Evolutionary conservation across 2,888 invertebrate genomes (phyloP).

Genomic region (Didymodactylos carnosus): DNA sequence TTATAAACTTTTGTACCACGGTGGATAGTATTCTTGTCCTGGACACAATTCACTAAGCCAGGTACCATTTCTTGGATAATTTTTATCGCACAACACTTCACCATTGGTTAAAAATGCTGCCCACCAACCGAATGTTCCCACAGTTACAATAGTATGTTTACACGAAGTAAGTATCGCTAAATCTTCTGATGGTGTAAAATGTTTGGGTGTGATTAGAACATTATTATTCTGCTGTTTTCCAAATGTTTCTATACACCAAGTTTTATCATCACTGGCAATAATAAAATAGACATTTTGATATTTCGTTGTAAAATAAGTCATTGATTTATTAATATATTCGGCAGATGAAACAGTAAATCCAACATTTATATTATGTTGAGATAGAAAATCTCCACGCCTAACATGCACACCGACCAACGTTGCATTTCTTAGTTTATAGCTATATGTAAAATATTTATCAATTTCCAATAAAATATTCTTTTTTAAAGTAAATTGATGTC

Average conservation of each 20-base stretch:
- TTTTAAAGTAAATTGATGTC: not conserved
- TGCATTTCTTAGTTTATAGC: too few relatives aligned
- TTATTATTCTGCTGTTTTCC: not conserved
- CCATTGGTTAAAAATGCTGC: too few relatives aligned
- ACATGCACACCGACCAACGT: not conserved
- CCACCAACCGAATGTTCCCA: not conserved
- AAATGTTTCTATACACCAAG: not conserved
- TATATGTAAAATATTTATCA: too few relatives aligned
- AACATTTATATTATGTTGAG: too few relatives aligned
- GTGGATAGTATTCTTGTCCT: too few relatives aligned
- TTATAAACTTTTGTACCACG: too few relatives aligned
- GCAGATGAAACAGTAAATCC: not conserved
- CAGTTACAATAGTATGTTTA: not conserved
- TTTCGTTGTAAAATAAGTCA: not conserved
- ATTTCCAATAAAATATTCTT: too few relatives aligned
- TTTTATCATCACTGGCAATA: not conserved
- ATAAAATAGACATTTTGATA: not conserved
- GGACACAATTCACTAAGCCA: too few relatives aligned
- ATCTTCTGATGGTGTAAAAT: not conserved
- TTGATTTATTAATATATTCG: not conserved
- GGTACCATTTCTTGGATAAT: too few relatives aligned
- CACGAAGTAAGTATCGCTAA: not conserved
- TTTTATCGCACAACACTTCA: too few relatives aligned
- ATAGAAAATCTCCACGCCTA: not conserved
- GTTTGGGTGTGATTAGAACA: not conserved